These are phyloP conservation scores for Ahaetulla prasina DNA, from an alignment of 2,113 vertebrate genomes.

Conservation along the genomic window DNA sequence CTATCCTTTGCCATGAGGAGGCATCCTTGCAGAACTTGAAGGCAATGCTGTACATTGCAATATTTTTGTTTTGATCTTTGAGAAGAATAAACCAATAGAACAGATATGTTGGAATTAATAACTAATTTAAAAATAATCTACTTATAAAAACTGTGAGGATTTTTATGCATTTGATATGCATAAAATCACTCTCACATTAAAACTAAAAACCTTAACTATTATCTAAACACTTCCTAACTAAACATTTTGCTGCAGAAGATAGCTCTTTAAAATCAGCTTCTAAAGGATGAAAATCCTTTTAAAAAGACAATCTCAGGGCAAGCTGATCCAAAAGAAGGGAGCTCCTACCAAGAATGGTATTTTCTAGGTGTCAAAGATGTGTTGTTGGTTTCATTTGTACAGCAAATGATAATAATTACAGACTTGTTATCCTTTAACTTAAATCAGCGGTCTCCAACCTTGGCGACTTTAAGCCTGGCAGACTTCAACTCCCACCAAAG, in stretches of 20 bases:
- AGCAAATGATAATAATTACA: background rate
- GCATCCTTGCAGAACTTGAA: background rate
- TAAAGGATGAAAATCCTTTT: background rate
- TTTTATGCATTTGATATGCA: background rate
- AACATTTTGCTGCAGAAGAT: background rate
- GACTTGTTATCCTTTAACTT: background rate
- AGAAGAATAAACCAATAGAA: background rate
- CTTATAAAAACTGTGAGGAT: background rate
- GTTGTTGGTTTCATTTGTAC: background rate
- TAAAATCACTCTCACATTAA: background rate
- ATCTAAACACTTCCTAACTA: background rate
- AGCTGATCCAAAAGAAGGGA: background rate
- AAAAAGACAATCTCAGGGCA: background rate
- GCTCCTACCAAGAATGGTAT: background rate
- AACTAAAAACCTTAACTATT: background rate
- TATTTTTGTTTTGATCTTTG: background rate
- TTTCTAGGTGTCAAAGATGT: background rate
- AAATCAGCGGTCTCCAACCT: too few species aligned
- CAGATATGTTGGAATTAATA: background rate
- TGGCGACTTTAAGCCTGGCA: too few species aligned
- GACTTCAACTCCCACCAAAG: too few species aligned
- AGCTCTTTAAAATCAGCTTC: background rate
- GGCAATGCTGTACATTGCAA: background rate
- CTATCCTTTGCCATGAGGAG: background rate
- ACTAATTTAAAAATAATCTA: background rate